phyloP scores from a whole-genome alignment of 2,113 vertebrate species.

The Dipodomys stephensi region DNA sequence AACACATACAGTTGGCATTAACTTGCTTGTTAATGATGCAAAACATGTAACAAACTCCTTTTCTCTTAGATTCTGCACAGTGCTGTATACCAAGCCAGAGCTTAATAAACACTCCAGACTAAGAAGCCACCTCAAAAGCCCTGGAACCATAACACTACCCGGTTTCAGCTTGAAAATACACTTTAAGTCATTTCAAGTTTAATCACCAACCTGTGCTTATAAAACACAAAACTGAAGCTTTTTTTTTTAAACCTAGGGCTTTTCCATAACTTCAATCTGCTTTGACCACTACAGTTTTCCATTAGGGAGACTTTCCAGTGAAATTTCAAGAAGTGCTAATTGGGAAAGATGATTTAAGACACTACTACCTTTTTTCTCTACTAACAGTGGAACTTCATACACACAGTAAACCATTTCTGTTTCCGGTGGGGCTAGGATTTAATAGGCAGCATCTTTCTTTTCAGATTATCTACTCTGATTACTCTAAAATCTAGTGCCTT shows the following conservation, averaged over 20 bases:
- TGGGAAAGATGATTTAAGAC: conserved; percentile 33
- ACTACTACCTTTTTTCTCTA: background rate
- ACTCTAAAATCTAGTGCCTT: conserved; percentile 16
- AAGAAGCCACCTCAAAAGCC: background rate
- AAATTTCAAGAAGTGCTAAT: conserved; percentile 23
- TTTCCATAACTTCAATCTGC: conserved; percentile 12
- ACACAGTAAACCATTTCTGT: background rate
- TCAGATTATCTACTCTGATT: conserved; percentile 2
- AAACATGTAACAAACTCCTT: conserved; percentile 43
- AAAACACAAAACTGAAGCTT: conserved; percentile 42
- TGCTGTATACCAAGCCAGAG: background rate
- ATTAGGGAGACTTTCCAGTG: conserved; percentile 3
- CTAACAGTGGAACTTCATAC: conserved; percentile 35
- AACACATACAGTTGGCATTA: conserved; percentile 22
- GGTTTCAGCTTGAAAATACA: conserved; percentile 26
- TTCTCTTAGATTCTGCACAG: background rate
- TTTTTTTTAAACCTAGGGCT: conserved; percentile 33
- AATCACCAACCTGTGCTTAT: background rate
- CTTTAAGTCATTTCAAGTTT: conserved; percentile 40
- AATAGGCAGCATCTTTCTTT: conserved; percentile 18
- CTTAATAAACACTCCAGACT: background rate
- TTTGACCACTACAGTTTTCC: conserved; percentile 28
- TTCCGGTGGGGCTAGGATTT: background rate
- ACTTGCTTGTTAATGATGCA: conserved; percentile 48
- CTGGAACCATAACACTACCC: background rate